Evolutionary conservation across 2,113 vertebrate genomes (phyloP), one percentile per base, ranked within the genome.

Genomic region (Monarcha castaneiventris): DNA sequence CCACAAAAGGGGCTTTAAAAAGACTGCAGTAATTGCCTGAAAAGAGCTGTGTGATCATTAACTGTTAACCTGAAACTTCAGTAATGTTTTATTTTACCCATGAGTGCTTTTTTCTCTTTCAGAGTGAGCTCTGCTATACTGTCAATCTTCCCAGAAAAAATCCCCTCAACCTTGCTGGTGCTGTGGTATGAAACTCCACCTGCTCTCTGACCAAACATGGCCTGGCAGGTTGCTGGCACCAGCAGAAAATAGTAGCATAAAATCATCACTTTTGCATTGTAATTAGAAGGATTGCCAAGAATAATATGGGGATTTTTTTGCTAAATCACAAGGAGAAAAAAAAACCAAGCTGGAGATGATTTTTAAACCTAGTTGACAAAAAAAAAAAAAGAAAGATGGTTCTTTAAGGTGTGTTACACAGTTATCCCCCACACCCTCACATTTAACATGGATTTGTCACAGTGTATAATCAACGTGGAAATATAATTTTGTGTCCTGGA

Each of bases 21-120:
- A 91, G 78, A 63, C 82, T 62, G 32, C 55, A 67, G 82, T 94
- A 94, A 96, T 96, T 96, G 72, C 51, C 75, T 91, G 63, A 46
- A 94, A 80, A 94, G 87, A 80, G 29, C 44, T 86, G 37, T 85
- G 72, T 90, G 90, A 97, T 97, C 93, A 95, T 96, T 96, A 96
- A 85, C 94, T 93, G 78, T 94, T 96, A 96, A 95, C 95, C 91
- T 90, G 93, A 94, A 96, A 93, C 84, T 94, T 96, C 81, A 74
- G 63, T 91, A 91, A 91, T 71, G 82, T 90, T 97, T 93, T 94
- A 90, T 95, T 91, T 96, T 85, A 85, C 95, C 63, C 93, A 43
- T 69, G 94, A 90, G 95, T 80, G 84, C 43, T 90, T 75, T 96
- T 84, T 77, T 32, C 58, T n/a, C 66, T 77, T 94, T 74, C 51